phyloP scores from a whole-genome alignment of 2,797 vertebrate genomes.

The Balearica regulorum region DNA sequence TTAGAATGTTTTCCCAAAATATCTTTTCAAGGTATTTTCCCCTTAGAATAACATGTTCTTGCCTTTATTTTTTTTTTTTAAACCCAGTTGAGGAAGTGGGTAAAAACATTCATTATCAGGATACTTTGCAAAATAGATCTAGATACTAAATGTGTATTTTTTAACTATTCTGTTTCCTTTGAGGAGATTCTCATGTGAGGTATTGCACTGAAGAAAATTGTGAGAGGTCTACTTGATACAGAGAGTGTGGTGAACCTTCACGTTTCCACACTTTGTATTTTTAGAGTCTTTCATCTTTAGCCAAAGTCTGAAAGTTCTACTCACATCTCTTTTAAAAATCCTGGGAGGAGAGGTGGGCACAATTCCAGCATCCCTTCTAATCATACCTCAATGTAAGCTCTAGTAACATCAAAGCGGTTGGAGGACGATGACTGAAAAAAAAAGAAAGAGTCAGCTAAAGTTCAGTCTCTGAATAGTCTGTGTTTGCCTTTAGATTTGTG shows the following conservation, averaged over 20 bases:
- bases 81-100: not conserved
- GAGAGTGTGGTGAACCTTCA: not conserved
- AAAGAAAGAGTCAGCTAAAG: constrained; percentile 29
- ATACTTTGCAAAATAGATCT: not conserved
- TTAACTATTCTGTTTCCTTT: not conserved
- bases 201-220: not conserved
- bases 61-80: not conserved
- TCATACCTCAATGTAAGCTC: constrained; percentile 31
- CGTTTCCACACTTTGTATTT: constrained; percentile 6
- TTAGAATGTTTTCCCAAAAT: not conserved
- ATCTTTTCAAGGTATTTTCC: not conserved
- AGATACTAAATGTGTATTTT: not conserved
- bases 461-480: constrained; percentile 9
- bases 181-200: not conserved
- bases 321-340: constrained; percentile 32
- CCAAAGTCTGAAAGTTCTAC: constrained; percentile 32
- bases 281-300: constrained; percentile 40
- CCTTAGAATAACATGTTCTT: not conserved
- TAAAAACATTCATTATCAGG: not conserved
- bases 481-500: not conserved
- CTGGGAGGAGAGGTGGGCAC: constrained; percentile 19
- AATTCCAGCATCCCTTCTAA: constrained; percentile 33
- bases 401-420: constrained; percentile 39
- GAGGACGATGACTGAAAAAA: not conserved
- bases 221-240: not conserved